A percentile compares a stretch with the other conserved stretches of the same genome.
Conservation (phyloP, 2,797 vertebrate genomes). For the Melanogrammus aeglefinus region DNA sequence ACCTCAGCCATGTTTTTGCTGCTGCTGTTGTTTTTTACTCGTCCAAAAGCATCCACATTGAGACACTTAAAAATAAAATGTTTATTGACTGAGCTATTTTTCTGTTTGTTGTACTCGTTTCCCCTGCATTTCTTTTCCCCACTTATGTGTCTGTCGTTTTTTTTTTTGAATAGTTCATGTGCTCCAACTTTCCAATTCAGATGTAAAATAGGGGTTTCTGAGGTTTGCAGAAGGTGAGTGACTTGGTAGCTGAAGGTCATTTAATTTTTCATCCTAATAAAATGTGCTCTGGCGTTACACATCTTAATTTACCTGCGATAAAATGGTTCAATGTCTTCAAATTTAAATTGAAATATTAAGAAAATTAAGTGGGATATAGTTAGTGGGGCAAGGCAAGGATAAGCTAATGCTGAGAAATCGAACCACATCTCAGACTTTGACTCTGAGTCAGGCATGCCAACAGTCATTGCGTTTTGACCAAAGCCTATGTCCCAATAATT, state of each 20-base stretch:
- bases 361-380: neutral
- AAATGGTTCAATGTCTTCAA: slow-evolving; percentile 5
- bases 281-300: neutral
- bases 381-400: neutral
- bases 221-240: neutral
- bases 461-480: slow-evolving; percentile 59
- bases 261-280: neutral
- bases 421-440: slow-evolving; percentile 38
- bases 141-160: neutral
- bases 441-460: slow-evolving; percentile 62
- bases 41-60: neutral
- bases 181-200: neutral
- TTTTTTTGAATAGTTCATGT: neutral
- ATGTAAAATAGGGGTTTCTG: neutral
- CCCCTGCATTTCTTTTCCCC: neutral
- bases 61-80: neutral
- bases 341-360: neutral
- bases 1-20: neutral
- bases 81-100: neutral
- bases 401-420: slow-evolving; percentile 40
- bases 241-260: neutral
- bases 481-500: slow-evolving; percentile 68
- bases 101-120: neutral
- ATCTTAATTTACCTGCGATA: neutral
- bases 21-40: neutral